Evolutionary conservation across 2,113 vertebrate genomes (phyloP).

Genomic region (Aix galericulata): DNA sequence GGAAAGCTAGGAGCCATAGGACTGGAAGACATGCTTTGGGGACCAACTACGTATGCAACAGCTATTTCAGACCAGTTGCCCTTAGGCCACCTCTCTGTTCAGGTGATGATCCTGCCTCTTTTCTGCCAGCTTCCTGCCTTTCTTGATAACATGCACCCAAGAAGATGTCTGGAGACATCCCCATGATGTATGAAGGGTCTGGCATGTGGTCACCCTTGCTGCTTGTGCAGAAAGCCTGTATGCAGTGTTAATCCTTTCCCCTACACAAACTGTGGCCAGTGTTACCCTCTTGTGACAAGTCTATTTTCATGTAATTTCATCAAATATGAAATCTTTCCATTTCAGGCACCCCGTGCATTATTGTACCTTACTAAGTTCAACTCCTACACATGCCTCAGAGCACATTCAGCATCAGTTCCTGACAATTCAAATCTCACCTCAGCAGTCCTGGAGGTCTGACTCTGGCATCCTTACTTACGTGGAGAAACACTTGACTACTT

Average conservation of each 20-base stretch:
- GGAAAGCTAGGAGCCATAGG: not conserved
- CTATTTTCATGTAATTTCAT: not conserved
- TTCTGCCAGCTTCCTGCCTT: not conserved
- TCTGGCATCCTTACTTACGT: not conserved
- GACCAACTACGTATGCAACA: not conserved
- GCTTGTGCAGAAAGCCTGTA: not conserved
- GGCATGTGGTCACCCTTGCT: not conserved
- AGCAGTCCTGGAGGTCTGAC: too few relatives aligned
- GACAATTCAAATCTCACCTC: accelerated
- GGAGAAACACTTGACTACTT: not conserved
- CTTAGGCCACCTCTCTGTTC: not conserved
- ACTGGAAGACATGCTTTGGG: not conserved
- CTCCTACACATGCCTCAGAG: accelerated
- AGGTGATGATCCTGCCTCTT: not conserved
- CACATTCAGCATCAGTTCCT: not conserved
- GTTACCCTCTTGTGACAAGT: not conserved
- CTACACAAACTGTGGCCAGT: not conserved
- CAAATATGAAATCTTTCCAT: not conserved
- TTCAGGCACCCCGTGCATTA: not conserved
- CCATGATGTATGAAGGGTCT: accelerated
- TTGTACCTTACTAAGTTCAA: not conserved
- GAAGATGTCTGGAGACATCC: not conserved
- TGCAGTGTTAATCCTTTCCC: not conserved
- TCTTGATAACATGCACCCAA: accelerated
- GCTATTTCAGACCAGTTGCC: not conserved